These are phyloP conservation scores for Tyria jacobaeae DNA, from an alignment of 2,888 invertebrate genomes.

Conservation along the genomic window DNA sequence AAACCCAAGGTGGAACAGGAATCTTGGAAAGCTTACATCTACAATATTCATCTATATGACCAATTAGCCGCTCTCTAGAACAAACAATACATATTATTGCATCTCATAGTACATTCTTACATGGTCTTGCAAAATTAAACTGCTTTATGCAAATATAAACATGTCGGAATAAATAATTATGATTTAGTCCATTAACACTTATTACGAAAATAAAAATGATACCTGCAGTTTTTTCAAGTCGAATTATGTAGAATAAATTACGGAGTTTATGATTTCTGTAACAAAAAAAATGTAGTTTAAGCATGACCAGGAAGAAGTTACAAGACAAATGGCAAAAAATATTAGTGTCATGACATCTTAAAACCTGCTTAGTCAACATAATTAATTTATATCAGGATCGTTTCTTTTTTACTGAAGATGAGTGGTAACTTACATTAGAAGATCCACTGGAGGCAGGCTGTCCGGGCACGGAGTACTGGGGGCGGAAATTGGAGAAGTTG, in stretches of 20 bases:
- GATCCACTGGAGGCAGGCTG: constrained; percentile 76
- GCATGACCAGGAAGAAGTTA: background rate
- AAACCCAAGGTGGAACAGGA: constrained; percentile 83
- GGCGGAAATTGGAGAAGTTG: constrained; percentile 96
- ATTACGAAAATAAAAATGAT: constrained; percentile 49
- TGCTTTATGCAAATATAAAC: constrained; percentile 14
- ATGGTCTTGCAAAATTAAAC: constrained; percentile 16
- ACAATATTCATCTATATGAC: constrained; percentile 81
- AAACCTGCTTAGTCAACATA: too few relatives aligned
- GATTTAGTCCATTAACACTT: constrained; percentile 47
- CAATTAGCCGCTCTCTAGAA: constrained; percentile 76
- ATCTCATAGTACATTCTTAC: constrained; percentile 23
- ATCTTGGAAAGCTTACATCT: constrained; percentile 83
- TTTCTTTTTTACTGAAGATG: background rate
- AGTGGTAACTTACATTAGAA: constrained; percentile 71
- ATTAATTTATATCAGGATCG: too few relatives aligned
- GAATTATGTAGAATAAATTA: constrained; percentile 67
- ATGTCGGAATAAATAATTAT: constrained; percentile 35
- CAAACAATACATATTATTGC: constrained; percentile 57
- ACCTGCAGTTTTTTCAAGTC: constrained; percentile 74
- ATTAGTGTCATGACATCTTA: too few relatives aligned
- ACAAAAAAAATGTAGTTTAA: constrained; percentile 42
- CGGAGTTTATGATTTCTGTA: constrained; percentile 81
- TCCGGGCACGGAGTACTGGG: constrained; percentile 91
- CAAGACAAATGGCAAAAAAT: too few relatives aligned